These are phyloP conservation scores for Pandion haliaetus DNA, from an alignment of 2,113 vertebrate genomes.

Conservation along the genomic window DNA sequence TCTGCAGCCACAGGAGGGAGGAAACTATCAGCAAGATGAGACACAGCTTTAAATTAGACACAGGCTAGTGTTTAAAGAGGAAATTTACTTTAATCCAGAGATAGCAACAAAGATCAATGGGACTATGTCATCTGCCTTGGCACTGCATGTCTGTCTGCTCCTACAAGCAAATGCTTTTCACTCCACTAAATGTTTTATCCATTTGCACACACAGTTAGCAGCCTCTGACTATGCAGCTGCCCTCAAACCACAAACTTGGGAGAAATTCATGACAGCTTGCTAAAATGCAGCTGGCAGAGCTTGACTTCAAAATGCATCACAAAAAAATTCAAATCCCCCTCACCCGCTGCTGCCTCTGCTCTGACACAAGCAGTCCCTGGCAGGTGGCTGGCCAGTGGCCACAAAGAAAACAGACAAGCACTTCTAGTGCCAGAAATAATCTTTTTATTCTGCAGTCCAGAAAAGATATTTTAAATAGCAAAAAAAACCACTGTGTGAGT, in stretches of 20 bases:
- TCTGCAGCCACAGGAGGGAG: not conserved
- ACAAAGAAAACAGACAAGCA: not conserved
- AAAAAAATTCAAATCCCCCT: not conserved
- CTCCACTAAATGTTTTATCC: not conserved
- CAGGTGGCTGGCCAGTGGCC: not conserved
- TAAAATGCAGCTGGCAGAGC: conserved; percentile 43
- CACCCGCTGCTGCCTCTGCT: not conserved
- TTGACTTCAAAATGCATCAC: conserved; percentile 15
- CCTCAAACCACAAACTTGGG: conserved; percentile 8
- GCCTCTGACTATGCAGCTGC: not conserved
- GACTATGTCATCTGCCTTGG: not conserved
- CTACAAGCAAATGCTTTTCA: not conserved
- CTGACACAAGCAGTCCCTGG: not conserved
- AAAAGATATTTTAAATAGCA: not conserved
- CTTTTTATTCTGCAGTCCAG: not conserved
- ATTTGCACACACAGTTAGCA: conserved; percentile 37
- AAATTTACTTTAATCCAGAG: not conserved
- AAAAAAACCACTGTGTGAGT: not conserved
- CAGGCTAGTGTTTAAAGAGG: not conserved
- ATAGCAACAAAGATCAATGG: not conserved
- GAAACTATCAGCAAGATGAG: not conserved
- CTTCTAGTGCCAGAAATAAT: not conserved
- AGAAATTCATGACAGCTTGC: conserved; percentile 38
- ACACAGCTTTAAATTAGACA: not conserved
- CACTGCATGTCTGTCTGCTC: not conserved